These are phyloP conservation scores for Agelaius tricolor DNA, from an alignment of 2,113 vertebrate genomes.

Conservation along the genomic window DNA sequence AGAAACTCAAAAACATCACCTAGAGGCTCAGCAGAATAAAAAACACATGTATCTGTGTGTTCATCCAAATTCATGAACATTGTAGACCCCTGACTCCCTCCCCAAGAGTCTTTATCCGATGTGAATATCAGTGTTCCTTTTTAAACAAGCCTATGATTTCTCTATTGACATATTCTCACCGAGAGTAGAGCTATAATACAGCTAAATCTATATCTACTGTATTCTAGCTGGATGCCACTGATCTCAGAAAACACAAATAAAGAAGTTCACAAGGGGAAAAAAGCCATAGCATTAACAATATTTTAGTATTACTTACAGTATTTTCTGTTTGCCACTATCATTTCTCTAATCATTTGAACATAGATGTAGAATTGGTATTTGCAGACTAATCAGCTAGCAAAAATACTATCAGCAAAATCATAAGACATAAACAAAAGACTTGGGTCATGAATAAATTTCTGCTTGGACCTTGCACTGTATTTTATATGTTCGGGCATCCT, in stretches of 20 bases:
- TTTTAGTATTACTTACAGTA: background rate
- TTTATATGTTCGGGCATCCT: background rate
- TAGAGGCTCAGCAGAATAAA: background rate
- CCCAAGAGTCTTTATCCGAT: background rate
- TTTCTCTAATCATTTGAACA: background rate
- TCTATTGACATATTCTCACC: background rate
- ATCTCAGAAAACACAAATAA: background rate
- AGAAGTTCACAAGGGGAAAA: background rate
- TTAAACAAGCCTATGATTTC: background rate
- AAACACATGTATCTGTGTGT: fast-evolving
- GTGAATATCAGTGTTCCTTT: background rate
- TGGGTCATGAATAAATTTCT: background rate
- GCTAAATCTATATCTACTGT: background rate
- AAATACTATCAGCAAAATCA: background rate
- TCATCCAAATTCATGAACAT: background rate
- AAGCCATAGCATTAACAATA: background rate
- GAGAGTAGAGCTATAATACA: background rate
- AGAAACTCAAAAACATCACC: background rate
- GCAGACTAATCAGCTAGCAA: background rate
- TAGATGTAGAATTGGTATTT: background rate
- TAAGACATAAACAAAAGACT: background rate
- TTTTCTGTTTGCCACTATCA: background rate
- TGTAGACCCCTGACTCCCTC: background rate
- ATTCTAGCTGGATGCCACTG: background rate
- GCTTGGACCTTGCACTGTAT: background rate